These are phyloP conservation scores for Gonocerus acuteangulatus DNA, from an alignment of 2,888 invertebrate genomes.

Conservation along the genomic window DNA sequence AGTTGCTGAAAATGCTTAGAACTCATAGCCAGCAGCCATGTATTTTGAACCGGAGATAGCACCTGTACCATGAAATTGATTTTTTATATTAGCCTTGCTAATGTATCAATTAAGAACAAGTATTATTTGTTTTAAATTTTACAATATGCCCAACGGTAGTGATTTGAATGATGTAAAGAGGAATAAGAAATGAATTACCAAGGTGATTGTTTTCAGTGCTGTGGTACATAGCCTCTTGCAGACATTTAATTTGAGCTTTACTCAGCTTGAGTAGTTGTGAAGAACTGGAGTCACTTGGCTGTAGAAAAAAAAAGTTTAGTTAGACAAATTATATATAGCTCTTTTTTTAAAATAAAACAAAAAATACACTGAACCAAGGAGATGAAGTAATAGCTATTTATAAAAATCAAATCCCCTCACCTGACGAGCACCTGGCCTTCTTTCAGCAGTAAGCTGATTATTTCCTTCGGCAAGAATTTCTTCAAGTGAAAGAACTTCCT, in stretches of 20 bases:
- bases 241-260: constrained; percentile 72
- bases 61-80: too few relatives aligned
- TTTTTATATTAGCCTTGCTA: too few relatives aligned
- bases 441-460: constrained; percentile 39
- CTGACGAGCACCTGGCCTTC: constrained; percentile 27
- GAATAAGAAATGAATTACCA: constrained; percentile 47
- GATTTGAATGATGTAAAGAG: too few relatives aligned
- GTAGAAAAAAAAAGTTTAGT: constrained; percentile 18
- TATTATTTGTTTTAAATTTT: too few relatives aligned
- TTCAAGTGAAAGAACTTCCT: constrained; percentile 75
- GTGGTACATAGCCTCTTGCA: constrained; percentile 91
- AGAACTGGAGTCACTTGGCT: constrained; percentile 30
- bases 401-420: constrained; percentile 5
- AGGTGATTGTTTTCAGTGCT: constrained; percentile 85
- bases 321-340: too few relatives aligned
- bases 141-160: too few relatives aligned
- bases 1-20: too few relatives aligned
- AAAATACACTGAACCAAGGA: not conserved
- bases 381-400: not conserved
- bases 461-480: constrained; percentile 83
- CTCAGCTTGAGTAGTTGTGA: constrained; percentile 47
- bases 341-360: not conserved
- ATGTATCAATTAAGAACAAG: too few relatives aligned
- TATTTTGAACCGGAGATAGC: too few relatives aligned
- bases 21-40: too few relatives aligned